A percentile compares a stretch with the other conserved stretches of the same genome.
Conservation (phyloP, 2,113 vertebrate species). For the Acrocephalus arundinaceus region DNA sequence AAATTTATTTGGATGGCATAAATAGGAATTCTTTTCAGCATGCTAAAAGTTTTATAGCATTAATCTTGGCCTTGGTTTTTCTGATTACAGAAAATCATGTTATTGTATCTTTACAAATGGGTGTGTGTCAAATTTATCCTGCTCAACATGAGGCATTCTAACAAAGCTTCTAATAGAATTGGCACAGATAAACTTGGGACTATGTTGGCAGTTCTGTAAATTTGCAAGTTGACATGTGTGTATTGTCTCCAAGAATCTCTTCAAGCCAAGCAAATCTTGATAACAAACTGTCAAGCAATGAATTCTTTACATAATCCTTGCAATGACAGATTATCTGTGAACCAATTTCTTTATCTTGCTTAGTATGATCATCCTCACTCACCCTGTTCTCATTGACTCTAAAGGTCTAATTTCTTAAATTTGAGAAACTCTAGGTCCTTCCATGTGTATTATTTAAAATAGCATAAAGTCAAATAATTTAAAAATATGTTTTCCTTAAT, state of each 20-base stretch:
- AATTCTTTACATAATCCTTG: not conserved
- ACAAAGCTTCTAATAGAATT: not conserved
- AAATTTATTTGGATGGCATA: not conserved
- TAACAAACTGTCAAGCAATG: not conserved
- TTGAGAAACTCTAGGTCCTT: not conserved
- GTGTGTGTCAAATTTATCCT: not conserved
- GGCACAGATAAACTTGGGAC: not conserved
- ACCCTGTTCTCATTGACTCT: not conserved
- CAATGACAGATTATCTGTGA: not conserved
- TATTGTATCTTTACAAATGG: not conserved
- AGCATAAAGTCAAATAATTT: not conserved
- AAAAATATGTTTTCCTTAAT: not conserved
- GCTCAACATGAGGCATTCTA: not conserved
- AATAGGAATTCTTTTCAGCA: not conserved
- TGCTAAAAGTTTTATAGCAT: not conserved
- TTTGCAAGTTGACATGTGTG: not conserved
- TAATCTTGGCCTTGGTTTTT: not conserved
- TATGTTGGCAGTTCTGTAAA: not conserved
- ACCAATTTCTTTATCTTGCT: not conserved
- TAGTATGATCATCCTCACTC: not conserved
- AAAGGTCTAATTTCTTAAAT: not conserved
- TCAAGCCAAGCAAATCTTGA: not conserved
- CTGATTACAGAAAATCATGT: not conserved
- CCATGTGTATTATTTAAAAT: not conserved
- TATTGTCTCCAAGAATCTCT: not conserved